A percentile compares a stretch with the other conserved stretches of the same genome.
phyloP scores from a whole-genome alignment of 2,888 invertebrate species.

The Cancer borealis region DNA sequence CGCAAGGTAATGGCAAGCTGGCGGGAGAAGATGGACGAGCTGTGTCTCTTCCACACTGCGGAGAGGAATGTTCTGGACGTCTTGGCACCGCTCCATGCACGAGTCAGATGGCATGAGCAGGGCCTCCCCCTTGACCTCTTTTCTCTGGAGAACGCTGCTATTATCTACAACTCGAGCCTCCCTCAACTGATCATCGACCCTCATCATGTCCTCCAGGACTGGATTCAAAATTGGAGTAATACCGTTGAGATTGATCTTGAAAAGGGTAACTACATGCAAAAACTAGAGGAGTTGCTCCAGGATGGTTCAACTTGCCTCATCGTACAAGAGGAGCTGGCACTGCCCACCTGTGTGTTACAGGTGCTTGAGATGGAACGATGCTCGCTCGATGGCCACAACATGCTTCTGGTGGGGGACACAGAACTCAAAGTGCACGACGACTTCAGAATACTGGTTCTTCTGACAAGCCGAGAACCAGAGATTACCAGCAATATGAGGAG shows the following conservation, averaged over 20 bases:
- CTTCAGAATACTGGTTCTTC: conserved; percentile 69
- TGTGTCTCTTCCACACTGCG: conserved; percentile 62
- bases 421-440: conserved; percentile 54
- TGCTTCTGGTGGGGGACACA: conserved; percentile 54
- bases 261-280: conserved; percentile 38
- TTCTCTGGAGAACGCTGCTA: conserved; percentile 68
- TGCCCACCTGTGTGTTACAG: conserved; percentile 61
- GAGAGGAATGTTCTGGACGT: conserved; percentile 57
- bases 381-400: not conserved
- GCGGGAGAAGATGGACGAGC: conserved; percentile 67
- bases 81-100: conserved; percentile 61
- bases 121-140: conserved; percentile 60
- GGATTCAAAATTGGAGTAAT: conserved; percentile 60
- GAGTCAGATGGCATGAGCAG: conserved; percentile 71
- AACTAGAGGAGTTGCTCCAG: conserved; percentile 43
- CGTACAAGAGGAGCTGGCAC: conserved; percentile 54
- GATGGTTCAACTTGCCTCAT: conserved; percentile 60
- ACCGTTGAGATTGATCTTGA: conserved; percentile 60
- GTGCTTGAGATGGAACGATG: conserved; percentile 60
- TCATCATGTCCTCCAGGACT: conserved; percentile 60
- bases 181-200: conserved; percentile 73
- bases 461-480: conserved; percentile 42
- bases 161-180: conserved; percentile 66
- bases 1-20: conserved; percentile 48
- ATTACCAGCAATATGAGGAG: conserved; percentile 60